These are phyloP conservation scores for Drosophila kepulauana DNA, from an alignment of 1,140 invertebrate species.

Conservation along the genomic window DNA sequence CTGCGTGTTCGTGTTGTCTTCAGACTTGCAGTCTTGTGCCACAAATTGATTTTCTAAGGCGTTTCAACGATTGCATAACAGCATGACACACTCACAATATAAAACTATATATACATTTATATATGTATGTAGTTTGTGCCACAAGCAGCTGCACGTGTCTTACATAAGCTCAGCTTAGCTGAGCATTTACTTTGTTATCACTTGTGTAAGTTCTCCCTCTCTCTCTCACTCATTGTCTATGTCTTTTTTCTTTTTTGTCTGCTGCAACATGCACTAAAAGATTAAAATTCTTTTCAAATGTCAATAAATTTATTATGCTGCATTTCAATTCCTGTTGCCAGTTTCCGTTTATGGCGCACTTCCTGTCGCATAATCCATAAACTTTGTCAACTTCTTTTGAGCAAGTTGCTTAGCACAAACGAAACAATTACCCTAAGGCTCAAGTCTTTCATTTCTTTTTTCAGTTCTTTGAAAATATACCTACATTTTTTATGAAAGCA, in stretches of 20 bases:
- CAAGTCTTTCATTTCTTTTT: too few species aligned
- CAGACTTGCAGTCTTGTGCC: conserved; percentile 1
- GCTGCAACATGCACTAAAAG: conserved; percentile 1
- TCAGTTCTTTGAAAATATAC: too few species aligned
- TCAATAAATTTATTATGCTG: conserved; percentile 26
- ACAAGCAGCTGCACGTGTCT: conserved; percentile 6
- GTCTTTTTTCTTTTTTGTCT: not conserved
- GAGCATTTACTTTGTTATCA: conserved; percentile 9
- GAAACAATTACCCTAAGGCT: not conserved
- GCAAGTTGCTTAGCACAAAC: not conserved
- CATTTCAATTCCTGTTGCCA: conserved; percentile 9
- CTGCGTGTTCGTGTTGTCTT: conserved; percentile 22
- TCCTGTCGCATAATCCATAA: not conserved
- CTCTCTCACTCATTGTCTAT: not conserved
- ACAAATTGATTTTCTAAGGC: conserved; percentile 47
- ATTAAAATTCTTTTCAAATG: conserved; percentile 13
- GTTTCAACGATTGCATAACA: conserved; percentile 11
- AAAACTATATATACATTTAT: not conserved
- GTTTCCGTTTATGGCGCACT: conserved; percentile 7
- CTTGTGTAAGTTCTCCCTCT: not conserved
- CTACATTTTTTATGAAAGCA: too few species aligned
- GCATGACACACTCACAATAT: not conserved
- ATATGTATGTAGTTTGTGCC: not conserved
- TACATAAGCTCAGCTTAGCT: conserved; percentile 17
- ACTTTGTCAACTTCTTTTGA: not conserved